phyloP scores from a whole-genome alignment of 2,888 invertebrate genomes.

The Zelleria hepariella region DNA sequence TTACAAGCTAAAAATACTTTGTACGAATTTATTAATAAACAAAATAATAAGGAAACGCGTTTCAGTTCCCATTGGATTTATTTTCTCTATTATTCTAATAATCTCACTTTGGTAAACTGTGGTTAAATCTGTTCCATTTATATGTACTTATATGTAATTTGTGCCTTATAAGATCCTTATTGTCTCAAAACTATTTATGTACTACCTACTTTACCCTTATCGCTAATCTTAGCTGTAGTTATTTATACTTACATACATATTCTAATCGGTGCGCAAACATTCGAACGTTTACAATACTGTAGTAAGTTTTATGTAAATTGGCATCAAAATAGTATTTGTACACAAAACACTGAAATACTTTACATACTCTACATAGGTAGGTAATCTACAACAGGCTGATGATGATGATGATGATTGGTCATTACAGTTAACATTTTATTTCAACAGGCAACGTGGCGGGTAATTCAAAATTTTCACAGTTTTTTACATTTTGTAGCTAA shows the following conservation, averaged over 20 bases:
- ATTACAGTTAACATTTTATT: too few species aligned
- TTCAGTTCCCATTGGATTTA: not conserved
- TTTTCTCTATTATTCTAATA: conserved; percentile 39
- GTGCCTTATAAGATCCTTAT: too few species aligned
- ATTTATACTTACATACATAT: not conserved
- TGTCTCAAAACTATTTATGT: not conserved
- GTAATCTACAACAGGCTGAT: too few species aligned
- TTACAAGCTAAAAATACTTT: conserved; percentile 49
- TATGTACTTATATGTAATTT: too few species aligned
- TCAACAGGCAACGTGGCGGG: too few species aligned
- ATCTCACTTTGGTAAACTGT: conserved; percentile 75
- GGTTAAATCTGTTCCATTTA: conserved; percentile 55
- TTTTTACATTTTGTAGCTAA: too few species aligned
- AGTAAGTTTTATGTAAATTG: not conserved
- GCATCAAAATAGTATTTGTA: not conserved
- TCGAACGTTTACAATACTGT: not conserved
- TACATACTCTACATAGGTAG: too few species aligned
- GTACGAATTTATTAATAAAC: conserved; percentile 37
- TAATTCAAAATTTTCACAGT: too few species aligned
- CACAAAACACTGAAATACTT: too few species aligned
- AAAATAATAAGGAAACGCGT: conserved; percentile 1
- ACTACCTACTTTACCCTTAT: conserved; percentile 7
- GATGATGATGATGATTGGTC: too few species aligned
- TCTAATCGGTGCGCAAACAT: not conserved
- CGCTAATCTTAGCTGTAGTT: too few species aligned